Base-by-base conservation (phyloP, 2,797 vertebrate species). In the Hirundo rustica region DNA sequence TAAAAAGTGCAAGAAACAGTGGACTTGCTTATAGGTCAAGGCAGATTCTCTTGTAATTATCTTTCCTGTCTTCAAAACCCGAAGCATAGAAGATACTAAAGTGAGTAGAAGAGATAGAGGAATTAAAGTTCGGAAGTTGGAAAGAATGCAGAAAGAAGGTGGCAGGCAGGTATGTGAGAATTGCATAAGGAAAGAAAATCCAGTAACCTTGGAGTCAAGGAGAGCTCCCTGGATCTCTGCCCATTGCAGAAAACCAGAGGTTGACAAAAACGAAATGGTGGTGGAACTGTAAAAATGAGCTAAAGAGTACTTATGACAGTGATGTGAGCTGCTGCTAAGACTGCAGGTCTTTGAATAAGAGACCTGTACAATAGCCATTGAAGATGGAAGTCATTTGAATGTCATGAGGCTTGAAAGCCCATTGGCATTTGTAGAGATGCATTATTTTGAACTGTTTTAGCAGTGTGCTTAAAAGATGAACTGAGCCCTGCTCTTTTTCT, bases 131-230 rank as follows among this genome's bases (percentile, higher is more conserved):
- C 12, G 57, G 45, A 67, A 87, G 13, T 38, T 26, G n/a, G 30
- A 85, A 57, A 57, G 85, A 45, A 16, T 79, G 67, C 53, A 88
- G 57, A 60, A 73, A 48, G 51, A 48, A 71, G 60, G 57, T 82
- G 57, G 25, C 17, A 32, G 32, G 55, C 55, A 57, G 53, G 20
- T 53, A 17, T 50, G 32, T 47, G n/a, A 51, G 27, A 82, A 78
- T 82, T 89, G 51, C 32, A 11, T 75, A 79, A 86, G 62, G 51
- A 85, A 68, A 42, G 65, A 95, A 61, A 85, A 89, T 74, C 21
- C 51, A 57, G 53, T 89, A 85, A 95, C 88, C 84, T 93, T 95
- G 87, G 18, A 91, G 60, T 77, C 88, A 91, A 87, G 82, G 83
- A 38, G 76, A 91, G 32, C 32, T 95, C 40, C 26, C 65, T 94